Base-by-base conservation (phyloP, 2,797 vertebrate genomes). In the Coregonus ussuriensis region DNA sequence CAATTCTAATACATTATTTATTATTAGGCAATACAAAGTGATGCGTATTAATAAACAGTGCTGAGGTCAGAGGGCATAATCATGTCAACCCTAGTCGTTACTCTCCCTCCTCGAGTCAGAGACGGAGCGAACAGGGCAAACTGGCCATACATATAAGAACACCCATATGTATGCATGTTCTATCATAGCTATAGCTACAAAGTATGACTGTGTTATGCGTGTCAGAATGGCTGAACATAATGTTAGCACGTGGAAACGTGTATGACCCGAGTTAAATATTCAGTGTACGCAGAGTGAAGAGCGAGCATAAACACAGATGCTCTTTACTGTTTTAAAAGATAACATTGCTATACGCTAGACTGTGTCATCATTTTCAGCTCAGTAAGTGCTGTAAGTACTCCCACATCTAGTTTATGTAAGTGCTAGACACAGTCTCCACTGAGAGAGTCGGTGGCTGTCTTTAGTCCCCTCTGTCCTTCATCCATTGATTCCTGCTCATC, bases 21-120 rank as follows among this genome's bases (percentile, higher is more conserved):
- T 89, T 81, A 85, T 79, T 80, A 85, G 85, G 81, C 89, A 92
- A 92, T 92, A 94, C 87, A 89, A 88, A 85, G 88, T 88, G 91
- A 89, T 92, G 83, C 72, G 81, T 88, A 90, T 92, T 93, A 93
- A 92, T 92, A 93, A 94, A 89, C 86, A 90, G 83, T 77, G 76
- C 78, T 81, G 82, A 88, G 86, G 88, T 87, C 88, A 89, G 88
- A 88, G 90, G 91, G 88, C 82, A 85, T 59, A 78, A 75, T 85
- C 78, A 79, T 81, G 56, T 86, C 82, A 77, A 79, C 21, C 82
- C 74, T 59, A 82, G 78, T 82, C 75, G 29, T 90, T 88, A 88
- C 81, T 91, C 84, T 87, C 59, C n/a, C 74, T 72, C 65, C 79
- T 79, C 85, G 87, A 85, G 91, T 88, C 85, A 88, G 85, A 84